Base-by-base conservation (phyloP, 64 coral and sea anemone species). In the Porites australiensis region DNA sequence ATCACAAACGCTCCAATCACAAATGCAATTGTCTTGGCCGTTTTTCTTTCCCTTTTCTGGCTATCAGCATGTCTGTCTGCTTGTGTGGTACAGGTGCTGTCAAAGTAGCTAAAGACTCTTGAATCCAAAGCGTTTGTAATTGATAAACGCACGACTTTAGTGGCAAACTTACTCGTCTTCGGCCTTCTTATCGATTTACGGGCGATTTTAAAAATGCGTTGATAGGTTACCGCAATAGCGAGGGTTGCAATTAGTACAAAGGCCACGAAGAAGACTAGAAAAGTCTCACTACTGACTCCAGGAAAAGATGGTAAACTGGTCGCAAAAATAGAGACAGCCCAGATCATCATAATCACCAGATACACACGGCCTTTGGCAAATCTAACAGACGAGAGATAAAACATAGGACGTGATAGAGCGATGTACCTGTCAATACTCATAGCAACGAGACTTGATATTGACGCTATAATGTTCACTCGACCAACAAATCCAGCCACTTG, bases 401-500 rank as follows among this genome's bases (percentile, higher is more conserved):
- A 81, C 0, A 98, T 62, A 5, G 96, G 96, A 19, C 74, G 79
- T 2, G 92, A 89, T 10, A 98, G 79, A 0, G 96, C 96, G 18
- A 98, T 44, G 70, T 87, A 98, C 0, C 96, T 89, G 58, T 98
- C 96, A 8, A 94, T 90, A 81, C 96, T 98, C 83, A 98, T 73
- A 37, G 92, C 92, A 51, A 82, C 92, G 16, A 98, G 84, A 67
- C 92, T 91, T 0, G 95, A 98, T 18, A 98, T 94, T 8, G 95
- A 98, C 37, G 95, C 95, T 55, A 98, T 87, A 22, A 98, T 94
- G 65, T 98, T 98, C 15, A 98, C 92, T 55, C 96, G 75, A 5
- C 96, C 96, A 37, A 98, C 66, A 79, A 98, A 98, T 5, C 96
- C 96, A 72, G 96, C 96, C 0, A 98, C 72, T 92, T 93, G 64